Conservation (phyloP, 2,113 vertebrate genomes). For the Balaenoptera acutorostrata region DNA sequence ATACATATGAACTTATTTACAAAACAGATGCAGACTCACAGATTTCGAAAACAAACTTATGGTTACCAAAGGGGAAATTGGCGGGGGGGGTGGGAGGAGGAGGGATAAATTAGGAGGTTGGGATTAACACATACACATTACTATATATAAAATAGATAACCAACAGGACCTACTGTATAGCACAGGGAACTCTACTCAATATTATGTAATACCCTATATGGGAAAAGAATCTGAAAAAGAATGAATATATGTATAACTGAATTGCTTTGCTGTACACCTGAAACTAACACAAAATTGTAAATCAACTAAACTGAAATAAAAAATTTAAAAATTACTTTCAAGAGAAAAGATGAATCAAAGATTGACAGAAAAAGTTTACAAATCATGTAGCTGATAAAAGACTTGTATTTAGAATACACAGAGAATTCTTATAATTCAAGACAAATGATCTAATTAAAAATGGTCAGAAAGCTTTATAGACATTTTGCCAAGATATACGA, state of each 20-base stretch:
- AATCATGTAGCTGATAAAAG: not conserved
- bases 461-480: not conserved
- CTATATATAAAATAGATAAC: not conserved
- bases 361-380: not conserved
- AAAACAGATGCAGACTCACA: not conserved
- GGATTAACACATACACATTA: not conserved
- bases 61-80: not conserved
- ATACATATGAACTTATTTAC: not conserved
- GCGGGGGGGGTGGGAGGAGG: not conserved
- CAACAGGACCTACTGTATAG: not conserved
- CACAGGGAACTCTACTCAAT: not conserved
- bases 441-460: not conserved
- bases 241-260: not conserved
- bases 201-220: not conserved
- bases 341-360: not conserved
- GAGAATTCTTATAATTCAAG: not conserved
- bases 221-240: not conserved
- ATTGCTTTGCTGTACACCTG: not conserved
- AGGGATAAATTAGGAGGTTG: not conserved
- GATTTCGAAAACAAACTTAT: not conserved
- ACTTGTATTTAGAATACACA: not conserved
- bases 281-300: not conserved
- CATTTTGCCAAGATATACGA: not conserved
- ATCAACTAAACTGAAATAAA: not conserved
- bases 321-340: not conserved